phyloP scores from a whole-genome alignment of 2,888 invertebrate genomes.

The Eurois occulta region DNA sequence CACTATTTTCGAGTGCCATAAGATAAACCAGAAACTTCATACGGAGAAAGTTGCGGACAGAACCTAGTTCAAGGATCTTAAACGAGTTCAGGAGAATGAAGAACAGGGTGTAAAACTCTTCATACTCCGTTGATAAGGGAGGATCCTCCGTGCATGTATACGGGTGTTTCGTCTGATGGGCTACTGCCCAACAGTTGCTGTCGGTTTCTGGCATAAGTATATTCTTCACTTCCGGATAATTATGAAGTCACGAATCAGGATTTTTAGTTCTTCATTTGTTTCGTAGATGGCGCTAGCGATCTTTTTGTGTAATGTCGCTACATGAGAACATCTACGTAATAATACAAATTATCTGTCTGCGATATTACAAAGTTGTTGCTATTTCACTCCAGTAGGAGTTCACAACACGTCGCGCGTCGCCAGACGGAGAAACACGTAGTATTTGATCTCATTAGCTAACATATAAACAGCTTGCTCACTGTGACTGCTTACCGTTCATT shows the following conservation, averaged over 20 bases:
- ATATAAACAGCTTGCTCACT: not conserved
- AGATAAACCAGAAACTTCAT: too few relatives aligned
- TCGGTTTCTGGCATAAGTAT: not conserved
- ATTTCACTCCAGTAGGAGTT: not conserved
- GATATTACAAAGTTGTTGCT: constrained; percentile 1
- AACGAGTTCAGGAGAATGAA: too few relatives aligned
- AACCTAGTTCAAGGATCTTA: too few relatives aligned
- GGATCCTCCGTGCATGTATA: not conserved
- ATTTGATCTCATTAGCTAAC: not conserved
- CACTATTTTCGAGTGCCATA: too few relatives aligned
- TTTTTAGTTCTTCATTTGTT: not conserved
- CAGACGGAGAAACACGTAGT: not conserved
- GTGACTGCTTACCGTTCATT: not conserved
- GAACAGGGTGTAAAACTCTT: too few relatives aligned
- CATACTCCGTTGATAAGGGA: too few relatives aligned
- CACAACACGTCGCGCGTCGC: not conserved
- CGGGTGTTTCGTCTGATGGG: not conserved
- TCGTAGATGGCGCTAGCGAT: not conserved
- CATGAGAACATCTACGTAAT: not conserved
- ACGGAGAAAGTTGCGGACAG: too few relatives aligned
- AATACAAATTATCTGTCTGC: not conserved
- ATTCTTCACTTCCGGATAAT: not conserved
- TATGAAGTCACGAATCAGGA: not conserved
- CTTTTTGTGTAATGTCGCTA: not conserved
- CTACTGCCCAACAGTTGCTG: not conserved